These are phyloP conservation scores for Heliornis fulica DNA, from an alignment of 2,113 vertebrate genomes.

Conservation along the genomic window DNA sequence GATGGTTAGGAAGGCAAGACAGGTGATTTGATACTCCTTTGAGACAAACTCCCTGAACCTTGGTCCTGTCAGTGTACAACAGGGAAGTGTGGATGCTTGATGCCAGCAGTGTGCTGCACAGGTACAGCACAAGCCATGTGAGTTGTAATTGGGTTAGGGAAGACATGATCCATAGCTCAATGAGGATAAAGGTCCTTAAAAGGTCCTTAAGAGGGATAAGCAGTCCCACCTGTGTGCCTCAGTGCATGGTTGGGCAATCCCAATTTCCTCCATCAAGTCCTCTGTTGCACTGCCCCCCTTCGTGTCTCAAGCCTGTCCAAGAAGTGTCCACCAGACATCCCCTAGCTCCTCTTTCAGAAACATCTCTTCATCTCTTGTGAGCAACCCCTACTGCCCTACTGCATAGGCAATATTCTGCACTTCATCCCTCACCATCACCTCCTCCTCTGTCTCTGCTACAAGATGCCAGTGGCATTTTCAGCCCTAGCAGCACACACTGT, in stretches of 20 bases:
- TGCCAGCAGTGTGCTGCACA: neutral
- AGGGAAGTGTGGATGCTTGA: neutral
- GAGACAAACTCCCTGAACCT: neutral
- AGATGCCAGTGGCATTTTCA: slow-evolving; percentile 2
- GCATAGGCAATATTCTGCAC: neutral
- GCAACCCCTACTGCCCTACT: neutral
- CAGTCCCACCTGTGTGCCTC: neutral
- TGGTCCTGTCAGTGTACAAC: neutral
- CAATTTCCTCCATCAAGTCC: neutral
- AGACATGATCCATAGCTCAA: neutral
- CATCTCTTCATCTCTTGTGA: neutral
- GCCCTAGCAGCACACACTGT: neutral
- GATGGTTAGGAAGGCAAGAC: neutral
- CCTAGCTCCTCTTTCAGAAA: neutral
- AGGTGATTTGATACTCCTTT: neutral
- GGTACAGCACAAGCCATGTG: neutral
- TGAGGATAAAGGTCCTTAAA: neutral
- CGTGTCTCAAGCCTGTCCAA: neutral
- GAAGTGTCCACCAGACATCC: neutral
- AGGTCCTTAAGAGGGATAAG: neutral
- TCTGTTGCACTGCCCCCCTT: neutral
- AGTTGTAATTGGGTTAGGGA: neutral
- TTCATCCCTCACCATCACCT: neutral
- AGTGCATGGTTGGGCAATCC: neutral
- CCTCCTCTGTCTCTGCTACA: neutral